Evolutionary conservation across 2,888 invertebrate genomes (phyloP), one percentile per base, ranked within the genome.

Genomic region (Pandemis cinnamomeana): DNA sequence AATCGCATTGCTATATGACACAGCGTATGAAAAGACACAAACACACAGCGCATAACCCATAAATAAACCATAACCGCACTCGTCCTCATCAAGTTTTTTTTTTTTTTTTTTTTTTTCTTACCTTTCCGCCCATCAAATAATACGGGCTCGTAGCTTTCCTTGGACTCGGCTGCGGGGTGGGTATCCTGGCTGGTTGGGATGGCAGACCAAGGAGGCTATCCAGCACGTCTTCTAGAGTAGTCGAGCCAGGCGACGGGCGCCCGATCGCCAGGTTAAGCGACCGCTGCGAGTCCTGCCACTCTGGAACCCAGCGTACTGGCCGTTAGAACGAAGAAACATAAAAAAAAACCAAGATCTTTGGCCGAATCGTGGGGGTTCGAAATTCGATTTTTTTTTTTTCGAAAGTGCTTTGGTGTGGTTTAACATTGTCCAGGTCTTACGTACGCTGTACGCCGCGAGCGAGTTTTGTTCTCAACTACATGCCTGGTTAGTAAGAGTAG

Each of bases 211-310:
- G 96, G 82, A 98, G 96, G 79, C 98, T 98, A 92, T 98, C 98
- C 92, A 98, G 95, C 80, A 98, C 98, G 95, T 98, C 98, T 95
- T 98, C 98, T 88, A 98, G 95, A 80, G 98, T 98, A 76, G 98
- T 97, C 82, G 97, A 97, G 85, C 97, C 96, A 67, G 97, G 96
- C 86, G 97, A 96, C 79, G 96, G 96, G 87, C 95, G 95, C 84
- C 95, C 93, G 83, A 95, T 92, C 85, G 92, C 94, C 84, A 94
- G 13, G n/a, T 64, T 94, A 85, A 95, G 83, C 80, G 94, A 90
- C 77, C 91, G 90, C 83, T 93, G 93, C 79, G 92, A 89, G 75
- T 93, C 92, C 88, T 92, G 91, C 94, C 93, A 94, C 88, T 94
- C 94, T 94, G 92, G 78, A 91, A 90, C 85, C 67, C 73, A 72